Conservation (phyloP, 2,888 invertebrate species). For the Drosophila meridiana region DNA sequence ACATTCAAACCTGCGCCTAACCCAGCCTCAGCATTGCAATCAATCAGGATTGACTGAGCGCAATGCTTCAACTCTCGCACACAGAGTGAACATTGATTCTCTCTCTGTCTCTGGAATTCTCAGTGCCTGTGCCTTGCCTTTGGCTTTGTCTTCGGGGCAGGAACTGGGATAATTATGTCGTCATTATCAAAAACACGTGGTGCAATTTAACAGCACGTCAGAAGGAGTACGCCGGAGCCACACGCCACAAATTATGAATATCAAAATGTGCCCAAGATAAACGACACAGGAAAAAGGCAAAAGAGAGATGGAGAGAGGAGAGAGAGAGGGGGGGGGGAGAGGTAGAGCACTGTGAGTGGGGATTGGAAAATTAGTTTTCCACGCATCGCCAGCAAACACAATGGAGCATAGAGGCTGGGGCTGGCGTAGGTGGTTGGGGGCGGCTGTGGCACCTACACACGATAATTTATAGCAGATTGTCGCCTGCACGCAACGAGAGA, state of each 20-base stretch:
- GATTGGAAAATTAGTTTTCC: slow-evolving; percentile 84
- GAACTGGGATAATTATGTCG: slow-evolving; percentile 70
- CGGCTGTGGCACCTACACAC: slow-evolving; percentile 76
- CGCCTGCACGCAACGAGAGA: slow-evolving; percentile 49
- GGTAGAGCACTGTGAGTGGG: slow-evolving; percentile 6
- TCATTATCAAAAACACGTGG: slow-evolving; percentile 85
- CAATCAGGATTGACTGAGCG: slow-evolving; percentile 7
- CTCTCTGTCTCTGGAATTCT: background rate
- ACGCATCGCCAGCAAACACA: slow-evolving; percentile 83
- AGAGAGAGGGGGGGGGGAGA: too few species aligned
- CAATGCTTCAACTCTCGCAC: background rate
- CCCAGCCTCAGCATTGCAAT: background rate
- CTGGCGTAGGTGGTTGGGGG: background rate
- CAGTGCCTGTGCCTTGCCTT: background rate
- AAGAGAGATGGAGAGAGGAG: background rate
- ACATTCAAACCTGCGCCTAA: background rate
- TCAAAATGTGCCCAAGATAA: slow-evolving; percentile 70
- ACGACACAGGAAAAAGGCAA: slow-evolving; percentile 62
- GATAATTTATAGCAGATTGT: slow-evolving; percentile 83
- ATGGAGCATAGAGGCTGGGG: slow-evolving; percentile 74
- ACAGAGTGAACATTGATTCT: background rate
- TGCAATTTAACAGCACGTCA: slow-evolving; percentile 77
- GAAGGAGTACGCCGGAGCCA: slow-evolving; percentile 55
- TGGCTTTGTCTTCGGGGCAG: background rate
- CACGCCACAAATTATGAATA: slow-evolving; percentile 78